Base-by-base conservation (phyloP, 2,888 invertebrate genomes). In the Drosophila nigricruria region DNA sequence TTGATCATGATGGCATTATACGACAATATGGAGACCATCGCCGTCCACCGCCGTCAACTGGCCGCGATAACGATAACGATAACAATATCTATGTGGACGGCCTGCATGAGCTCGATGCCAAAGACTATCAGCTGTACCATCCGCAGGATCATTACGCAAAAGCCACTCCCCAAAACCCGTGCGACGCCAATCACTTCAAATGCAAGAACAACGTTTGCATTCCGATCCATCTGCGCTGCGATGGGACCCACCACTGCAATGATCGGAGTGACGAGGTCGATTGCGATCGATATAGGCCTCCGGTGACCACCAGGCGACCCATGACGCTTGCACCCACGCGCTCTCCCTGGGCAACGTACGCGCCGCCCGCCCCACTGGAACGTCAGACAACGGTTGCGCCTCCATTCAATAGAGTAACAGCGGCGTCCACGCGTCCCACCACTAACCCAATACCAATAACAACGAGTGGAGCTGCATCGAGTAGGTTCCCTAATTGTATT, bases 151-250 rank as follows among this genome's bases (percentile, higher is more conserved):
- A 58, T 1, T 92, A 91, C 63, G 74, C 75, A 18, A 91, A 89
- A 47, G 64, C 83, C 30, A 84, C 76, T 57, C 67, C 78, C 2
- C 45, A 59, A 23, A 89, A 87, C 66, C 77, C 85, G 20, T 96
- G 96, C 91, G 83, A 92, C 50, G 79, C 84, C 70, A 92, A 93
- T 80, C 93, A 93, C 54, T 96, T 95, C 94, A 94, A 93, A 89
- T 96, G 96, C 92, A 60, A 67, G 47, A 93, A 93, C 89, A 94
- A 94, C 90, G 93, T 94, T 81, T 96, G 95, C 92, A 95, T 96
- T 73, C 94, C 92, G 12, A 49, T 89, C 58, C 72, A 87, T 16
- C 75, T 92, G 58, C 91, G 94, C 65, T 95, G 96, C 91, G 94
- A 96, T 91, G 93, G 94, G 43, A 87, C 91, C 57, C 88, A 89